A percentile compares a stretch with the other conserved stretches of the same genome.
Evolutionary conservation across 2,113 vertebrate species (phyloP).

Genomic region (Thamnaconus septentrionalis): DNA sequence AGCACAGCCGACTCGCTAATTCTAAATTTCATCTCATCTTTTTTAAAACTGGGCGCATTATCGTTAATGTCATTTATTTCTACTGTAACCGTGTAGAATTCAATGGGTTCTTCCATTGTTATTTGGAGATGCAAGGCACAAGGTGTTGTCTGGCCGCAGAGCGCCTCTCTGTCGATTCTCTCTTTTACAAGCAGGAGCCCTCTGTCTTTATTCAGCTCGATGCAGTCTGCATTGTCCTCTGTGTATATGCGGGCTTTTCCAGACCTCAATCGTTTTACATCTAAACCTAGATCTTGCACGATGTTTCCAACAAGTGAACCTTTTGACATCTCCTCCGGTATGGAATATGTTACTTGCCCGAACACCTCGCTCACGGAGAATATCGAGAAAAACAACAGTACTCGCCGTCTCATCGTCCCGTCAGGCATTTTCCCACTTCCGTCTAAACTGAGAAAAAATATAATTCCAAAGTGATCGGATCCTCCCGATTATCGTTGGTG

Average conservation of each 20-base stretch:
- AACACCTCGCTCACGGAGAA: background rate
- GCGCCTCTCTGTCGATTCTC: slow-evolving; percentile 55
- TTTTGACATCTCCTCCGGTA: slow-evolving; percentile 55
- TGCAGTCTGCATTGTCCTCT: slow-evolving; percentile 28
- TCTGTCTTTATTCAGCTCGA: slow-evolving; percentile 49
- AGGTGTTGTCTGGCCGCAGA: slow-evolving; percentile 54
- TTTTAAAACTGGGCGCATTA: slow-evolving; percentile 39
- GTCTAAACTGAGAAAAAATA: background rate
- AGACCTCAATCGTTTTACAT: slow-evolving; percentile 33
- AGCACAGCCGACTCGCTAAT: slow-evolving; percentile 56
- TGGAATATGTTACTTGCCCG: slow-evolving; percentile 49
- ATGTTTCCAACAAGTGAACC: slow-evolving; percentile 55
- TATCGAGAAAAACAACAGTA: slow-evolving; percentile 30
- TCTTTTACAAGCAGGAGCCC: slow-evolving; percentile 50
- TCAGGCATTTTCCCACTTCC: background rate
- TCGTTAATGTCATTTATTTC: slow-evolving; percentile 57
- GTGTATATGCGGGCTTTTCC: slow-evolving; percentile 52
- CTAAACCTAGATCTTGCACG: slow-evolving; percentile 49
- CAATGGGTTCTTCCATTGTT: slow-evolving; percentile 53
- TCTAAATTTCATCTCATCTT: slow-evolving; percentile 43
- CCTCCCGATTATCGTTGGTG: background rate
- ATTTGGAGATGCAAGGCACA: slow-evolving; percentile 56
- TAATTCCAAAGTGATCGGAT: background rate
- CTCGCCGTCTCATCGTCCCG: slow-evolving; percentile 27
- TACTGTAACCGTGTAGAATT: slow-evolving; percentile 38